Percentiles rank a stretch among this genome's conserved stretches.
Evolutionary conservation across 2,113 vertebrate genomes (phyloP).

Genomic region (Hepsetus odoe): DNA sequence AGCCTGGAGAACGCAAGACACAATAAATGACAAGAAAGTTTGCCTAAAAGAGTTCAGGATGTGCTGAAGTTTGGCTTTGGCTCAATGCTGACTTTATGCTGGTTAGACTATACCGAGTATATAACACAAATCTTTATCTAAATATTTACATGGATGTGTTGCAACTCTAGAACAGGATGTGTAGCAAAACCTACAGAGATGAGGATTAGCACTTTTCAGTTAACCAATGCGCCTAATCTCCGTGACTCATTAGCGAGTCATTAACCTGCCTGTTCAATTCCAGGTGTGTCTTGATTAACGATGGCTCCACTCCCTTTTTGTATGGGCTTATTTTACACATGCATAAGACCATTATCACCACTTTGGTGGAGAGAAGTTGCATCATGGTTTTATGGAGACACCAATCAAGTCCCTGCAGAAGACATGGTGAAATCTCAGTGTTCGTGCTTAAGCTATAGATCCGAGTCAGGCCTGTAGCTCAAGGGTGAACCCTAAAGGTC

Average conservation of each 20-base stretch:
- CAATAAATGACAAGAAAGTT: too few relatives aligned
- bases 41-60: too few relatives aligned
- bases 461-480: not conserved
- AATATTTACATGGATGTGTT: too few relatives aligned
- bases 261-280: not conserved
- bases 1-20: too few relatives aligned
- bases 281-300: slow-evolving; percentile 47
- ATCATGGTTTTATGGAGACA: not conserved
- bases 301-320: not conserved
- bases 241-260: slow-evolving; percentile 23
- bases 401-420: slow-evolving; percentile 17
- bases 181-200: too few relatives aligned
- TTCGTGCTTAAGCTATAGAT: not conserved
- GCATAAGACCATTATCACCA: not conserved
- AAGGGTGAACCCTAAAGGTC: not conserved
- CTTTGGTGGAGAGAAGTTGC: not conserved
- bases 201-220: too few relatives aligned
- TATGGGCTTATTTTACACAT: not conserved
- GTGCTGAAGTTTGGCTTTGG: too few relatives aligned
- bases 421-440: not conserved
- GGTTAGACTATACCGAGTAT: too few relatives aligned
- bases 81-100: too few relatives aligned
- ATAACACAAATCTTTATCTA: too few relatives aligned
- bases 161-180: too few relatives aligned
- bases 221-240: slow-evolving; percentile 1